Conservation (phyloP, 2,888 invertebrate genomes). For the Nysson spinosus region DNA sequence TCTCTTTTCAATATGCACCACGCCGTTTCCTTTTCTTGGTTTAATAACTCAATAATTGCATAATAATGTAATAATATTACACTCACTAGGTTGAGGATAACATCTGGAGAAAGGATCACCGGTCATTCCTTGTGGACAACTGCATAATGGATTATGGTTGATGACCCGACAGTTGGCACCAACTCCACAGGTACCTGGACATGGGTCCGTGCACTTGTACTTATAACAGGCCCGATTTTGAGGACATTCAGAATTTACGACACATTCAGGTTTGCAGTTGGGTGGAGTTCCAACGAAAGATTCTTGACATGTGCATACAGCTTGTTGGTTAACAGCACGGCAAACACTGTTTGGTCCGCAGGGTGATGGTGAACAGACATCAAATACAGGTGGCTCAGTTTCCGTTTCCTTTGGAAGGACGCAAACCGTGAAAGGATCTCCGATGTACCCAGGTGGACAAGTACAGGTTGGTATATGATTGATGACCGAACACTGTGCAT, state of each 20-base stretch:
- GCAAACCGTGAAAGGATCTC: slow-evolving; percentile 85
- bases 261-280: slow-evolving; percentile 90
- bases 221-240: slow-evolving; percentile 89
- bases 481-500: slow-evolving; percentile 89
- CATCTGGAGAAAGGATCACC: slow-evolving; percentile 91
- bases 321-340: slow-evolving; percentile 83
- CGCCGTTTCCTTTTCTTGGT: too few relatives aligned
- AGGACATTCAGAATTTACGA: slow-evolving; percentile 89
- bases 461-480: slow-evolving; percentile 93
- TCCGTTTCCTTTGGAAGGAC: slow-evolving; percentile 56
- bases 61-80: not conserved
- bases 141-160: slow-evolving; percentile 90
- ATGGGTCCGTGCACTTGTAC: slow-evolving; percentile 89
- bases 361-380: slow-evolving; percentile 87
- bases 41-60: too few relatives aligned
- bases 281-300: slow-evolving; percentile 88
- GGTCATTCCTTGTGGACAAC: slow-evolving; percentile 84
- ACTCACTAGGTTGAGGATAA: slow-evolving; percentile 77
- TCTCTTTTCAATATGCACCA: too few relatives aligned
- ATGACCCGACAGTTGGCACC: slow-evolving; percentile 88
- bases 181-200: slow-evolving; percentile 88
- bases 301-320: slow-evolving; percentile 88
- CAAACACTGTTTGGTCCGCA: slow-evolving; percentile 91
- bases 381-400: slow-evolving; percentile 64
- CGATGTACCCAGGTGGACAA: slow-evolving; percentile 85